phyloP scores from a whole-genome alignment of 2,797 vertebrate genomes.

The Gobio occitaniae region DNA sequence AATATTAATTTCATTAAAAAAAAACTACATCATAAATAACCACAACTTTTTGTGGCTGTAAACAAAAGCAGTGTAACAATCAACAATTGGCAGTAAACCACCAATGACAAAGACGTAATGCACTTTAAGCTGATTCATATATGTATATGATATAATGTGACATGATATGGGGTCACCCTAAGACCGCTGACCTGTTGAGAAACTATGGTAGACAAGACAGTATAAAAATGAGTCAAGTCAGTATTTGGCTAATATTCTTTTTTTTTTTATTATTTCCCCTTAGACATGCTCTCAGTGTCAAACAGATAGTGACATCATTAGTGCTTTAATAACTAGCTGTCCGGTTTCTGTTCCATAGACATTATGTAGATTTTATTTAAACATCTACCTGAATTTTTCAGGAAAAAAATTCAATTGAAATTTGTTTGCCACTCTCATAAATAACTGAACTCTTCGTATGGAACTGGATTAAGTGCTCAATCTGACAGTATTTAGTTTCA shows the following conservation, averaged over 20 bases:
- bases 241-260: constrained; percentile 22
- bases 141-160: background rate
- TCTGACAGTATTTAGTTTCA: background rate
- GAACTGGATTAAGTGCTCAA: background rate
- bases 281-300: background rate
- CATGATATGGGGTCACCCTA: background rate
- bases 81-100: background rate
- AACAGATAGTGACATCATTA: constrained; percentile 16
- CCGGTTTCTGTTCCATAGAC: background rate
- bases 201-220: background rate
- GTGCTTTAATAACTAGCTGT: constrained; percentile 6
- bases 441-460: background rate
- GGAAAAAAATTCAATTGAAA: background rate
- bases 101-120: background rate
- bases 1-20: background rate
- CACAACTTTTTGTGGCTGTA: background rate
- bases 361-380: background rate
- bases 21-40: background rate
- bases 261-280: background rate
- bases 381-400: constrained; percentile 13
- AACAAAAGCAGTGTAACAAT: background rate
- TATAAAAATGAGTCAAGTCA: constrained; percentile 12
- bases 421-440: background rate
- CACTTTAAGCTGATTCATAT: constrained; percentile 1
- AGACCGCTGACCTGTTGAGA: background rate